These are phyloP conservation scores for Geophilus truncorum DNA, from an alignment of 2,888 invertebrate species.

Conservation along the genomic window DNA sequence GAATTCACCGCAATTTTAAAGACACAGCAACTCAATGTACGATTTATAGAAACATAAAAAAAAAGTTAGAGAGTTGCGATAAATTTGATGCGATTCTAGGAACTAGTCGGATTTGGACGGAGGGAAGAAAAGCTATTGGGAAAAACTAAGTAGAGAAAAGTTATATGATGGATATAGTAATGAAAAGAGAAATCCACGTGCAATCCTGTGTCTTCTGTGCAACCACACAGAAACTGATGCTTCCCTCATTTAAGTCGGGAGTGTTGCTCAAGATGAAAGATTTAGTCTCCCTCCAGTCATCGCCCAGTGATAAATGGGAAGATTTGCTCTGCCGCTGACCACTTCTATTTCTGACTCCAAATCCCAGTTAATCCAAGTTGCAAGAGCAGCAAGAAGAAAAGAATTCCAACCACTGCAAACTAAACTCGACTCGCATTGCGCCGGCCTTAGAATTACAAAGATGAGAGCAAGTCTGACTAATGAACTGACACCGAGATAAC, in stretches of 20 bases:
- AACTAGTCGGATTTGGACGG: not conserved
- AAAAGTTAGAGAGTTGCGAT: not conserved
- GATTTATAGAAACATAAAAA: not conserved
- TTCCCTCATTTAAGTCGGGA: conserved; percentile 4
- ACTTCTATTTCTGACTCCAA: conserved; percentile 18
- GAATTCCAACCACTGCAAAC: conserved; percentile 11
- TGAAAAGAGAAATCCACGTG: conserved; percentile 10
- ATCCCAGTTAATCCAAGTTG: conserved; percentile 25
- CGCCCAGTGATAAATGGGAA: conserved; percentile 26
- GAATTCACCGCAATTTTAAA: too few species aligned
- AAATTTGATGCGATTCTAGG: not conserved
- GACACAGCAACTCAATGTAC: too few species aligned
- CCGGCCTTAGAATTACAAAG: not conserved
- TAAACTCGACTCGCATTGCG: not conserved
- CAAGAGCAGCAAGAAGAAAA: not conserved
- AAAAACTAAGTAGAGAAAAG: too few species aligned
- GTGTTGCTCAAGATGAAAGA: conserved; percentile 27
- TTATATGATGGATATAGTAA: conserved; percentile 3
- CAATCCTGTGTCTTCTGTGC: not conserved
- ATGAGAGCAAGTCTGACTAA: not conserved
- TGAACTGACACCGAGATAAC: conserved; percentile 3
- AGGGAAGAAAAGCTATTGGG: not conserved
- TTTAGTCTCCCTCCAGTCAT: conserved; percentile 20
- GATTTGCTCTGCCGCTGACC: not conserved
- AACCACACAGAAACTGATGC: conserved; percentile 10